Evolutionary conservation across 2,113 vertebrate genomes (phyloP), one percentile per base, ranked within the genome.

Genomic region (Dicentrarchus labrax): DNA sequence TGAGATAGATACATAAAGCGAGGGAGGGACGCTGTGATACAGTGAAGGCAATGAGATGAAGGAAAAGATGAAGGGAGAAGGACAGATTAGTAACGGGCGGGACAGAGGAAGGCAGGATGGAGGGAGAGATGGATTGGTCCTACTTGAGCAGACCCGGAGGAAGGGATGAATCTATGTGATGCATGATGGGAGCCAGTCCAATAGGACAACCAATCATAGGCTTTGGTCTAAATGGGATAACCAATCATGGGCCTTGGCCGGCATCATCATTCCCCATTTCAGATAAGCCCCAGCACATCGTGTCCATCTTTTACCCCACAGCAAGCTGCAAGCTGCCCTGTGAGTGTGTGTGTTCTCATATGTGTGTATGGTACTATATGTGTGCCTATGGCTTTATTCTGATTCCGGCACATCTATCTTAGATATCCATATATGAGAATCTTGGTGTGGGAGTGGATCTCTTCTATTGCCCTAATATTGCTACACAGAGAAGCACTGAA

Each of bases 201-300:
- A 72, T 70, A 79, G 73, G 86, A 91, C 85, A 88, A 83, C 91
- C 90, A 92, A 91, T 92, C 90, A 93, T 85, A 90, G 78, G 59
- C 87, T 86, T 77, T 68, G 84, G 86, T 89, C 82, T 87, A 88
- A 88, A 93, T 92, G 89, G 83, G 85, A 87, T 91, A 89, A 91
- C 90, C 92, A 92, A 93, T 93, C 91, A 92, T 80, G 70, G 62
- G 57, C 48, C 66, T 74, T 74, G 73, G 86, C 73, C 19, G 9
- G 66, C 48, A 88, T 90, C 86, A 90, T 85, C 79, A 83, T 75
- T 89, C 56, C 80, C 78, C 48, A 86, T 93, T 89, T 86, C 77
- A 86, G 86, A 91, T 89, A 87, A 90, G 30, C 72, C 17, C 13
- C n/a, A 57, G 69, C 54, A 77, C 78, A 89, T 74, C 53, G 22